Base-by-base conservation (phyloP, 2,888 invertebrate genomes). In the Cacoxenus indagator region DNA sequence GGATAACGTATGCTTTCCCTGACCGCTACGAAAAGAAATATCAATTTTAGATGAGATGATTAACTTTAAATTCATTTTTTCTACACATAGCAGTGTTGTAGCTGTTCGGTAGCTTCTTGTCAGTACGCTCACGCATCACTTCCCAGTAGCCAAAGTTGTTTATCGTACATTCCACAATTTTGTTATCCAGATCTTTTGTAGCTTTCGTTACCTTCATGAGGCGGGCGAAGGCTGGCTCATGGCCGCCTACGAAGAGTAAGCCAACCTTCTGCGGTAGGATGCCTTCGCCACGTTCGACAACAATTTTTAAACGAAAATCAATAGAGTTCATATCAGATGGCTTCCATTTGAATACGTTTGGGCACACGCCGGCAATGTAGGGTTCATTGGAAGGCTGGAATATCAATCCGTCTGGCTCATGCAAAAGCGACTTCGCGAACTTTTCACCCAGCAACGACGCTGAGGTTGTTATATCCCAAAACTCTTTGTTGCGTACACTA, bases 361-460 rank as follows among this genome's bases (percentile, higher is more conserved):
- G 90, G 81, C 96, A 97, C 5, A 92, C 90, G 0, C 99, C 99
- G 6, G 95, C 89, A 14, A 90, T 90, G 85, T 99, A 99, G 0
- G 93, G 92, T 93, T 96, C 95, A 72, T 91, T 90, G 0, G 94
- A 91, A 0, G 99, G 99, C 86, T 99, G 99, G 87, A 99, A 99
- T 83, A 99, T 97, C 14, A 99, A 91, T 22, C 99, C 99, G 85
- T 99, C 99, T 0, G 98, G 98, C 87, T 99, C 98, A 85, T 99
- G 99, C 0, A 92, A 91, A 19, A 99, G 89, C 43, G 93, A 91
- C 76, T 92, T 92, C 0, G 94, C 92, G 88, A 99, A 99, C 84
- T 96, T 95, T 55, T 95, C 95, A 14, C 94, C 92, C 3, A 96
- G 88, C 57, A 96, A 89, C 78, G 91, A 91, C 4, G 89, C 90